Evolutionary conservation across 1,140 invertebrate genomes (phyloP).

Genomic region (Doryteuthis pealeii): DNA sequence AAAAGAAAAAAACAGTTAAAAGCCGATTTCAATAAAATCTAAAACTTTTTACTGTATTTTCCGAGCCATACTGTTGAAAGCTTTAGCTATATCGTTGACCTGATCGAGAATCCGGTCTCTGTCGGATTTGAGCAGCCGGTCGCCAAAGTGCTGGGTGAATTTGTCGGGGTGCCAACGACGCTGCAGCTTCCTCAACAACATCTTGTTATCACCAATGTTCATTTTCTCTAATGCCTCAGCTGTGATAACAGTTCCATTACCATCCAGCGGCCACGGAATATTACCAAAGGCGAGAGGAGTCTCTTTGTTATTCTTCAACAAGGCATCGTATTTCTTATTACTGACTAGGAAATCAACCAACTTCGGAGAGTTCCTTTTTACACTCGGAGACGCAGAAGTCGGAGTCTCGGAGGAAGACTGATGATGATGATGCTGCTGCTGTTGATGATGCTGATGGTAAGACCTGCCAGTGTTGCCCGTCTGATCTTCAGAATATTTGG

Average conservation of each 20-base stretch:
- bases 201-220: neutral
- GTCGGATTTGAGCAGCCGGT: neutral
- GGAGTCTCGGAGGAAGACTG: neutral
- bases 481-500: too few species aligned
- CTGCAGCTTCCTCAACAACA: neutral
- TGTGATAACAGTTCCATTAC: neutral
- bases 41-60: neutral
- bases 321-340: neutral
- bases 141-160: neutral
- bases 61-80: neutral
- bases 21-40: too few species aligned
- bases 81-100: neutral
- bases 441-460: neutral
- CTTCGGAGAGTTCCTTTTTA: neutral
- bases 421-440: neutral
- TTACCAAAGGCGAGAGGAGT: neutral
- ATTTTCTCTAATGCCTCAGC: neutral
- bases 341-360: neutral
- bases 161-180: slow-evolving; percentile 1
- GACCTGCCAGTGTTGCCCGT: neutral
- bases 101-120: neutral
- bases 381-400: neutral
- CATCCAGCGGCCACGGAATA: neutral
- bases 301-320: neutral
- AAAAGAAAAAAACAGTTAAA: too few species aligned